Conservation (phyloP, 2,888 invertebrate species). For the Pseudococcus viburni region DNA sequence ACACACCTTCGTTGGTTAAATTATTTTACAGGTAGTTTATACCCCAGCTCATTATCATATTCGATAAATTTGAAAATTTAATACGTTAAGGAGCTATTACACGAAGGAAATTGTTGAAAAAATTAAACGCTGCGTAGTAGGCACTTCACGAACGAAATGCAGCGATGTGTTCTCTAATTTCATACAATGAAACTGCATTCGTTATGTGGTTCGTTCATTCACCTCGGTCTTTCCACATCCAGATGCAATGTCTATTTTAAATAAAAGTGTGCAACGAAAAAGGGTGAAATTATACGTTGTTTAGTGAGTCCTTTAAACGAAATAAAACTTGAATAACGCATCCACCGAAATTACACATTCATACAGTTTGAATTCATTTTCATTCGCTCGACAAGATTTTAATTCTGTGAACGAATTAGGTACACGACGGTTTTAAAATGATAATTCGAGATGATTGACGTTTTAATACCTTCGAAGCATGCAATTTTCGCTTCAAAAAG, state of each 20-base stretch:
- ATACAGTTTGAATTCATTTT: neutral
- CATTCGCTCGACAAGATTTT: neutral
- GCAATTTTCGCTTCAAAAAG: too few relatives aligned
- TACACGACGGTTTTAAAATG: neutral
- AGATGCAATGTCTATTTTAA: constrained; percentile 43
- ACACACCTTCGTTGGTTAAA: neutral
- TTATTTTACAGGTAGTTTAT: neutral
- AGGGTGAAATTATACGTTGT: constrained; percentile 44
- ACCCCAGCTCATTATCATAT: neutral
- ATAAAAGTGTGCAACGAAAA: constrained; percentile 25
- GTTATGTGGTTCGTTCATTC: constrained; percentile 21
- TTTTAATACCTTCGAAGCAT: neutral
- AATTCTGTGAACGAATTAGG: neutral
- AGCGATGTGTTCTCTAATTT: neutral
- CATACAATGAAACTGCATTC: constrained; percentile 46
- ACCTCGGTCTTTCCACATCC: constrained; percentile 31
- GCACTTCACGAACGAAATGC: neutral
- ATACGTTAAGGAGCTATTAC: neutral
- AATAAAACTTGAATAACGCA: constrained; percentile 1
- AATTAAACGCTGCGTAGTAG: neutral
- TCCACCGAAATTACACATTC: neutral
- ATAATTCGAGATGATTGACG: neutral
- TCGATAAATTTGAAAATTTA: neutral
- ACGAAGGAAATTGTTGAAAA: neutral
- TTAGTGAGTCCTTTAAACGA: constrained; percentile 24